Evolutionary conservation across 2,888 invertebrate species (phyloP), one percentile per base, ranked within the genome.

Genomic region (Tenthredo amoena): DNA sequence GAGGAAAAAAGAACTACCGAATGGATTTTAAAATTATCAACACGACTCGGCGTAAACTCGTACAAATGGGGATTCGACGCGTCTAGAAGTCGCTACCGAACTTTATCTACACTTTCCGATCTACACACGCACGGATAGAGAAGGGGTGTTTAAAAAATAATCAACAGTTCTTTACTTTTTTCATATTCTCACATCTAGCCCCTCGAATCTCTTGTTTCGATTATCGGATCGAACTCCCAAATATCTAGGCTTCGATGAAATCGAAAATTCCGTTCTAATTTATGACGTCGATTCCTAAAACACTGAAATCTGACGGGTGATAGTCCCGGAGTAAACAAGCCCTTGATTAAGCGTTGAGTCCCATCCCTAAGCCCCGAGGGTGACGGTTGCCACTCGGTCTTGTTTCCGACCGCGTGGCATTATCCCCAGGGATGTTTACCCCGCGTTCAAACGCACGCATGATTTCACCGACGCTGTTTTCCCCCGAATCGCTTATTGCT

Each of bases 41-140:
- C 77, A 26, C 77, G n/a, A 77, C 50, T 55, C 26, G 37, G 77
- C 77, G 77, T 77, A 55, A 47, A 77, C 77, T 79, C 79, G 31
- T 79, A 79, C 81, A 58, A 81, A 81, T 81, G 79, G 79, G 55
- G 62, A 81, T 40, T 58, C 58, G 40, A 81, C 79, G 79, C 79
- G 79, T 81, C 58, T 40, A 62, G 79, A 62, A 81, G 81, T 81
- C 81, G 81, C 81, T 81, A 81, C 81, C 81, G 81, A 81, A 81
- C 18, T 81, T 62, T 62, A 81, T 81, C 81, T 81, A 62, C 31
- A 37, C 40, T 40, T 40, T 15, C 58, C 58, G 40, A 62, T 62
- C 62, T 40, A 58, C 21, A 62, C 58, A 40, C 47, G 76, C 76
- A 72, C 71, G 37, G 6, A 72, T 72, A n/a, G 9, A 40, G 1